Evolutionary conservation across 2,888 invertebrate genomes (phyloP), one percentile per base, ranked within the genome.

Genomic region (Pollenia angustigena): DNA sequence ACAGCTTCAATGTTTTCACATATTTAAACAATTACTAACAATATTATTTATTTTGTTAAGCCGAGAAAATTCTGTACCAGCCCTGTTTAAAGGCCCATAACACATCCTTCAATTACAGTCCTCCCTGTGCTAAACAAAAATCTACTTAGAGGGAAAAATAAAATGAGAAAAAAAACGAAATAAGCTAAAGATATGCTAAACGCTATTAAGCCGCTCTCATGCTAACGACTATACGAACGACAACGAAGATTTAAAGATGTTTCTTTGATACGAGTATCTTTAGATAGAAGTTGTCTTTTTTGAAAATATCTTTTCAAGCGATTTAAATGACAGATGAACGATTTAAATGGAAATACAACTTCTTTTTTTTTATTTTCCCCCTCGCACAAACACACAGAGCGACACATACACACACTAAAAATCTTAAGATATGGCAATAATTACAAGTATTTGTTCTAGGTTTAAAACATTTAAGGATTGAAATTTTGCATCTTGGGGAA

Each of bases 241-340:
- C 72, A 72, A 71, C 79, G 74, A 79, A 75, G 75, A 86, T 82
- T 86, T 75, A 46, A 80, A 86, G 86, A 86, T 83, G 69, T 83
- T 80, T 64, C 62, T 60, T 46, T 74, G 82, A 80, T 84, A 84
- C 79, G 68, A 72, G 75, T 86, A 84, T 83, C 87, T 88, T 81
- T 64, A 89, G 87, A 86, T 89, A 89, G 89, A 89, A 90, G 89
- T 90, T 90, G 90, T 90, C 90, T 88, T 88, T 89, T 88, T 75
- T 58, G 75, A 64, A 82, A 90, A 89, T 90, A 90, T 90, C 90
- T 89, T 88, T 74, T 52, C 88, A 88, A 88, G 71, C 89, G 90
- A 90, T 90, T 89, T 89, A 89, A 90, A 88, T 88, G 90, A 90
- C 88, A 89, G 89, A 88, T 88, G 84, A 88, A 88, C 85, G 83